These are phyloP conservation scores for Limonius californicus DNA, from an alignment of 1,140 invertebrate genomes.

Conservation along the genomic window DNA sequence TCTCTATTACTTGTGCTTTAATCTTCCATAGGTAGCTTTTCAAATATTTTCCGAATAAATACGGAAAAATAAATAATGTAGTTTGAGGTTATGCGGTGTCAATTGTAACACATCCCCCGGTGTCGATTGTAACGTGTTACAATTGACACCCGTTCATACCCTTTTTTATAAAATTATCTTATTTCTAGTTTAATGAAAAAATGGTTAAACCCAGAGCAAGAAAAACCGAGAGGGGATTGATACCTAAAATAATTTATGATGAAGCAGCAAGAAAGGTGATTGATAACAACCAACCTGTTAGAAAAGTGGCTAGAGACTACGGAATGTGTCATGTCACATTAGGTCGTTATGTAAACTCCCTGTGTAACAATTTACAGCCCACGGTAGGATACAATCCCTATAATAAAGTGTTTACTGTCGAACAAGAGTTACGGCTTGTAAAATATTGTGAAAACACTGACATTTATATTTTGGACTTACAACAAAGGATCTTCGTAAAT, in stretches of 20 bases:
- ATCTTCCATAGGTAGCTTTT: too few relatives aligned
- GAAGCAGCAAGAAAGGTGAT: slow-evolving; percentile 9
- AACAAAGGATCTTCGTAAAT: background rate
- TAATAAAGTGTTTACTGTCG: background rate
- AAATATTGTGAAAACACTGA: background rate
- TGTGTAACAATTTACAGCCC: background rate
- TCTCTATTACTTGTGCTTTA: too few relatives aligned
- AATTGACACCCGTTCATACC: background rate
- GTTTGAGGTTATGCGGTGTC: too few relatives aligned
- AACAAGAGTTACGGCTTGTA: background rate
- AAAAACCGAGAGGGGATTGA: background rate
- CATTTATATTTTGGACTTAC: background rate
- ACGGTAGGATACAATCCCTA: slow-evolving; percentile 6
- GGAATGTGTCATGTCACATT: background rate
- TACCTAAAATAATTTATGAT: slow-evolving; percentile 2
- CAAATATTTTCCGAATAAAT: too few relatives aligned
- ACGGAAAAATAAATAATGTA: too few relatives aligned
- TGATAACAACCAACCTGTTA: background rate
- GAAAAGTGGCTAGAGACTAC: background rate
- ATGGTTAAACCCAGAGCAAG: slow-evolving; percentile 14
- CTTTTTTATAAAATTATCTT: background rate
- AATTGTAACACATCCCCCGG: too few relatives aligned
- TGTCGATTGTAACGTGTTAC: too few relatives aligned
- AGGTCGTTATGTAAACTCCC: background rate
- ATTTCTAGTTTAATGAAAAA: background rate